Conservation (phyloP, 2,797 vertebrate genomes). For the Steatocranus sp. region DNA sequence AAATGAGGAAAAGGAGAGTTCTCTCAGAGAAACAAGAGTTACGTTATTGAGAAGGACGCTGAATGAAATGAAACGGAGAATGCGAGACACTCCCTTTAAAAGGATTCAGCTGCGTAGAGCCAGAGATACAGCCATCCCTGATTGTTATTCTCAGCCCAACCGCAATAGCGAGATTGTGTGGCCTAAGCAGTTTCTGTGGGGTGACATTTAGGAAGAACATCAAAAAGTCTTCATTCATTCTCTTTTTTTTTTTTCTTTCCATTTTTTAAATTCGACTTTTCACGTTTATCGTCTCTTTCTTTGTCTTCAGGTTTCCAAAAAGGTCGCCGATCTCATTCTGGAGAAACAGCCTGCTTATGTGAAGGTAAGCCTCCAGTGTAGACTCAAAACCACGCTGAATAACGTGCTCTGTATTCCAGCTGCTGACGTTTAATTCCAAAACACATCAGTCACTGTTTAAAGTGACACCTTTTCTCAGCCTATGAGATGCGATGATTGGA, state of each 20-base stretch:
- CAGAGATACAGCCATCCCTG: background rate
- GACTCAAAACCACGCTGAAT: background rate
- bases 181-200: background rate
- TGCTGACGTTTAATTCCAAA: background rate
- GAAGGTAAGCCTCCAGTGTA: conserved; percentile 80
- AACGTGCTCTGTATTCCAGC: background rate
- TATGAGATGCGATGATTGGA: background rate
- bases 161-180: background rate
- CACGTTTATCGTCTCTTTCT: background rate
- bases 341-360: conserved; percentile 98
- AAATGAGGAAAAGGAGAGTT: background rate
- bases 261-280: background rate
- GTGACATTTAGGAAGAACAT: conserved; percentile 25
- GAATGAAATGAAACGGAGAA: conserved; percentile 15
- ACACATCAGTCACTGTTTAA: background rate
- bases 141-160: conserved; percentile 10
- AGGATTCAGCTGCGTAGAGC: background rate
- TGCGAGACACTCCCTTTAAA: background rate
- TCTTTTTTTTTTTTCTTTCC: background rate
- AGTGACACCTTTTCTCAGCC: background rate
- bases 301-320: conserved; percentile 89
- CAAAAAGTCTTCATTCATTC: background rate
- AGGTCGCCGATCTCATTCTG: conserved; percentile 96
- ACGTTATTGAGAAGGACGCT: background rate
- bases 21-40: background rate